Percentiles rank a stretch among this genome's conserved stretches.
Conservation (phyloP, 2,888 invertebrate genomes). For the Zonitis immaculata region DNA sequence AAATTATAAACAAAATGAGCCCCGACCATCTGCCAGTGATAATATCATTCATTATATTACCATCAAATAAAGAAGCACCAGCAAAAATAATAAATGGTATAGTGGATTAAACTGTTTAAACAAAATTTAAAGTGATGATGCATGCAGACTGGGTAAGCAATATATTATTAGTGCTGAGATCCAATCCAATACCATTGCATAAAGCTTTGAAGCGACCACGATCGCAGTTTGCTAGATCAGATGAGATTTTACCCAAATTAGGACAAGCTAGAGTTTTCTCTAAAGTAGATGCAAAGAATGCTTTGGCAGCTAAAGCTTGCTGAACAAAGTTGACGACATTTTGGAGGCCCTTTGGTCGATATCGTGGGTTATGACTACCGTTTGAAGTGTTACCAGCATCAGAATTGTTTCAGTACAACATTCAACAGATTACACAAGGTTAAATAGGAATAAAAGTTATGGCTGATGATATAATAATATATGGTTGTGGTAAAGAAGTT, state of each 20-base stretch:
- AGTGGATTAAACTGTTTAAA: too few species aligned
- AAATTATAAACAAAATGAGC: too few species aligned
- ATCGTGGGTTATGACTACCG: slow-evolving; percentile 19
- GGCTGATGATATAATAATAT: background rate
- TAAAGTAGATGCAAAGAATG: slow-evolving; percentile 15
- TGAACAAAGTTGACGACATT: slow-evolving; percentile 25
- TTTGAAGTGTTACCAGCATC: slow-evolving; percentile 23
- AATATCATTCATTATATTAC: too few species aligned
- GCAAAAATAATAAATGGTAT: too few species aligned
- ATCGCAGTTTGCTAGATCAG: slow-evolving; percentile 11
- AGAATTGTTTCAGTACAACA: background rate
- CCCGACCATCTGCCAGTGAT: too few species aligned
- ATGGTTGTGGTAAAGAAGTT: background rate
- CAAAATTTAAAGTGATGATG: too few species aligned
- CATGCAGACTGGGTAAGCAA: background rate
- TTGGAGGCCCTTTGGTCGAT: slow-evolving; percentile 26
- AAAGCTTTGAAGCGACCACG: slow-evolving; percentile 12
- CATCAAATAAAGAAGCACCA: too few species aligned
- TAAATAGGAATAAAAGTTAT: background rate
- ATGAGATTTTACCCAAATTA: slow-evolving; percentile 19
- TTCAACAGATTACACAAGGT: background rate
- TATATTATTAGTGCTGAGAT: background rate
- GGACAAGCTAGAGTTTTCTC: slow-evolving; percentile 5
- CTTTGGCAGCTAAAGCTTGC: slow-evolving; percentile 20
- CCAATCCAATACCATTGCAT: slow-evolving; percentile 17